A percentile compares a stretch with the other conserved stretches of the same genome.
Conservation (phyloP, 1,140 invertebrate genomes). For the Drosophila nigrodunni region DNA sequence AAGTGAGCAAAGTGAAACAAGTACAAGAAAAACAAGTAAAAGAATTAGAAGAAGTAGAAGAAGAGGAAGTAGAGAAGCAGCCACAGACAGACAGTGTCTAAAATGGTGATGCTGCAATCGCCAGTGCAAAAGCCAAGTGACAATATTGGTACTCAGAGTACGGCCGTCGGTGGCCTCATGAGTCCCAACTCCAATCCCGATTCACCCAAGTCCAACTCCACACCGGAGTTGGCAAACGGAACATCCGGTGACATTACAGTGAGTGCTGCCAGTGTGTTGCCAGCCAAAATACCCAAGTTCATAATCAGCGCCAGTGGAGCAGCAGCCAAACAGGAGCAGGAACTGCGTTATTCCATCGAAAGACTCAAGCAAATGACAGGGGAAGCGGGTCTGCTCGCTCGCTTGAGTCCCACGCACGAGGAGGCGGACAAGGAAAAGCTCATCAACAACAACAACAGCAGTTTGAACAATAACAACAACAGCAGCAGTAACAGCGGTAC, state of each 20-base stretch:
- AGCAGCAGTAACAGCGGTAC: conserved; percentile 21
- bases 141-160: conserved; percentile 47
- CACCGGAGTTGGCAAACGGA: conserved; percentile 60
- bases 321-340: conserved; percentile 62
- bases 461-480: conserved; percentile 45
- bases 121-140: conserved; percentile 74
- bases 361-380: conserved; percentile 81
- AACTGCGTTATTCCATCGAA: conserved; percentile 75
- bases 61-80: not conserved
- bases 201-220: conserved; percentile 81
- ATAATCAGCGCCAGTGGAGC: conserved; percentile 57
- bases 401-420: conserved; percentile 68
- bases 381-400: conserved; percentile 66
- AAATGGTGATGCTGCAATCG: conserved; percentile 84
- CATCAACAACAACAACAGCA: conserved; percentile 59
- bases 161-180: conserved; percentile 69
- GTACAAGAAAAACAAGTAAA: conserved; percentile 25
- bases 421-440: conserved; percentile 63
- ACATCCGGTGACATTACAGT: conserved; percentile 17
- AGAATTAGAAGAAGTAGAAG: not conserved
- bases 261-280: conserved; percentile 24
- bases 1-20: conserved; percentile 17
- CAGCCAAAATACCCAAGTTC: conserved; percentile 78
- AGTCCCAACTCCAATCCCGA: conserved; percentile 81
- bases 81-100: conserved; percentile 1